These are phyloP conservation scores for Talpa occidentalis DNA, from an alignment of 2,113 vertebrate species.

Conservation along the genomic window DNA sequence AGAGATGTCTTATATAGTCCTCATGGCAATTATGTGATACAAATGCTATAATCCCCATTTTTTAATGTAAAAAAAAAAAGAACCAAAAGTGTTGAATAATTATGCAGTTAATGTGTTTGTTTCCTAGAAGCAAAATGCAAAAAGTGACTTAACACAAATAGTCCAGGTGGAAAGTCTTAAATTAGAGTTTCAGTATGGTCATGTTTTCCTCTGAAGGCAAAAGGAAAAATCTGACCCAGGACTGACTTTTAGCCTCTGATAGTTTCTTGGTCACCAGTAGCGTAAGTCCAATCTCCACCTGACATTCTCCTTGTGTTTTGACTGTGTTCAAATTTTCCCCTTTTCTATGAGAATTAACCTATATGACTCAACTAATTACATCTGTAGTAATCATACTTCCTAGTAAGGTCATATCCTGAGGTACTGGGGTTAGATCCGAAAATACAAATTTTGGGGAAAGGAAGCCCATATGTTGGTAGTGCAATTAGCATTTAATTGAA, in stretches of 20 bases:
- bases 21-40: not conserved
- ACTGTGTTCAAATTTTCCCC: not conserved
- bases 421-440: not conserved
- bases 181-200: not conserved
- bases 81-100: not conserved
- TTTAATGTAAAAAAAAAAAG: not conserved
- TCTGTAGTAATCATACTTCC: not conserved
- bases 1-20: not conserved
- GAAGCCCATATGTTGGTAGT: not conserved
- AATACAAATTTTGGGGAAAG: not conserved
- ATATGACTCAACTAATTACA: not conserved
- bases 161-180: too few relatives aligned
- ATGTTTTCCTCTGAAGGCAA: not conserved
- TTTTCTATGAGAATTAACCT: not conserved
- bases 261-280: not conserved
- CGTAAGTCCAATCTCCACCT: not conserved
- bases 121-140: not conserved
- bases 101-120: not conserved
- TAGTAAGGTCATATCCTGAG: not conserved
- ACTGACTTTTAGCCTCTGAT: not conserved
- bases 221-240: not conserved
- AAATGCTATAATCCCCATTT: not conserved
- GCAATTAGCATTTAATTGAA: constrained; percentile 6
- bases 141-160: not conserved
- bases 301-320: not conserved